Base-by-base conservation (phyloP, 2,888 invertebrate species). In the Acleris emargana region DNA sequence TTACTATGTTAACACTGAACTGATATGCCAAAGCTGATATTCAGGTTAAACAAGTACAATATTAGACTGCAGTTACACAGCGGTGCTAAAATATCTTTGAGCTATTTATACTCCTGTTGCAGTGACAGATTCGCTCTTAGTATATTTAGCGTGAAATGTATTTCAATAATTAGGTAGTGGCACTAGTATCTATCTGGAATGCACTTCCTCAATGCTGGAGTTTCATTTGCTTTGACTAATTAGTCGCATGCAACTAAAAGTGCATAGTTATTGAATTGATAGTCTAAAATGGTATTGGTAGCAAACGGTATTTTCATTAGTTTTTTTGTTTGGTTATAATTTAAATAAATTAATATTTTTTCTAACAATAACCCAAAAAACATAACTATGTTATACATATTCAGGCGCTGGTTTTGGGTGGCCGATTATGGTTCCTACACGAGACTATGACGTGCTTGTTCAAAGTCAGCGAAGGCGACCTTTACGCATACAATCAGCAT, bases 111-210 rank as follows among this genome's bases (percentile, higher is more conserved):
- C 66, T 32, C 66, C 67, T 69, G 72, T 76, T 74, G 72, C 78
- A 72, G 73, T 79, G 83, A 83, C 79, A 78, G 79, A 82, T 81
- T 79, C 74, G 73, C 75, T 73, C 73, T 69, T 68, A 72, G 76
- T 73, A 77, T 71, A 77, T 77, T 75, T 78, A 73, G 75, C 69
- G 71, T 70, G 75, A 69, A 75, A 78, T 74, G 71, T 72, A 76
- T 77, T 73, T 75, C 67, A 69, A 73, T 72, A 72, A 71, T 68
- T 76, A 69, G 62, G 57, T 52, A 49, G 45, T 13, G 38, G 38
- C 13, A 38, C 38, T 38, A 38, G 13, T 38, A 38, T 38, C 52
- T 52, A 61, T 64, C 58, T 55, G 61, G 59, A 58, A 60, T 67
- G 60, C 51, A 22, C 28, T 62, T 67, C 47, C 53, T 53, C 20